Conservation (phyloP, 2,113 vertebrate genomes). For the Cnemophilus loriae region DNA sequence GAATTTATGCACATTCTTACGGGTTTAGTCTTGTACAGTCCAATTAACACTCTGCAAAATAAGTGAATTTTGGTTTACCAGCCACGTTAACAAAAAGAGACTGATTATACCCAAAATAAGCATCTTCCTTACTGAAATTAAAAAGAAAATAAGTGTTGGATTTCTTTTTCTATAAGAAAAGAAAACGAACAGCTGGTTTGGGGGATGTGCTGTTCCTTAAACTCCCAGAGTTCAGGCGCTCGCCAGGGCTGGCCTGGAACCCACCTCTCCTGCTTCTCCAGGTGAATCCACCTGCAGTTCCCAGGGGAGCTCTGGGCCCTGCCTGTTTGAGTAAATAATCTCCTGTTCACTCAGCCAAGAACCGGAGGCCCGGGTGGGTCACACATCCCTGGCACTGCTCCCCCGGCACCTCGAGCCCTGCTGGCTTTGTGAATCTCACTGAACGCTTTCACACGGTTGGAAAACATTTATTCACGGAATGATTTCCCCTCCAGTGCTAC, state of each 20-base stretch:
- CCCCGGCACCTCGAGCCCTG: background rate
- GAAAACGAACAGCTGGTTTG: background rate
- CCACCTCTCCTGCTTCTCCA: background rate
- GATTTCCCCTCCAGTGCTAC: background rate
- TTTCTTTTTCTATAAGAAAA: conserved; percentile 53
- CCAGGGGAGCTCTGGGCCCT: background rate
- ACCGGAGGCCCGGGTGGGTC: background rate
- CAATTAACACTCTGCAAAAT: background rate
- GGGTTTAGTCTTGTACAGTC: background rate
- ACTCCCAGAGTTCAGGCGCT: background rate
- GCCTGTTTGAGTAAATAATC: fast-evolving
- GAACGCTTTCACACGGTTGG: background rate
- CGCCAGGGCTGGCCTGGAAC: background rate
- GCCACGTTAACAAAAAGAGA: background rate
- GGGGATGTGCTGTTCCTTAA: background rate
- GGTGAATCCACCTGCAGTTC: background rate
- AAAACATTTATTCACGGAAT: background rate
- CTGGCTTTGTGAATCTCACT: fast-evolving
- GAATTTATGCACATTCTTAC: background rate
- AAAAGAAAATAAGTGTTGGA: background rate
- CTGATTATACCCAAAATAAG: background rate
- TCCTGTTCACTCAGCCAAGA: background rate
- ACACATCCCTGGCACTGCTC: background rate
- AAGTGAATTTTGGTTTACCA: background rate
- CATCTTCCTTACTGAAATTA: background rate